Base-by-base conservation (phyloP, 1,140 invertebrate genomes). In the Psilanteris sp. region DNA sequence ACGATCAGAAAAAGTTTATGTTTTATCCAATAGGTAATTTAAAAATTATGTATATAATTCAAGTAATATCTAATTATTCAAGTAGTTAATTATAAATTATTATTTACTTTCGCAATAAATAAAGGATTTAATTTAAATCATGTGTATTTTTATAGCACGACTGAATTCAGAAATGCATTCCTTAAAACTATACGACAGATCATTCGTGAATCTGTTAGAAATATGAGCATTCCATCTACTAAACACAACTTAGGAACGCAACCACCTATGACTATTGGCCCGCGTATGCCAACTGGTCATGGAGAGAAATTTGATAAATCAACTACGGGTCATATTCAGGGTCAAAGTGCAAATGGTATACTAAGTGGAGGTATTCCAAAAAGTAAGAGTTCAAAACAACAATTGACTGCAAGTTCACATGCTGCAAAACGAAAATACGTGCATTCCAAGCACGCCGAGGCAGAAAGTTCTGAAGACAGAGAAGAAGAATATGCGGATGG, bases 131-230 rank as follows among this genome's bases (percentile, higher is more conserved):
- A n/a, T n/a, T n/a, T n/a, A n/a, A n/a, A n/a, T n/a, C n/a, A n/a
- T n/a, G n/a, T n/a, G n/a, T n/a, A n/a, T n/a, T 14, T 10, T 15
- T 18, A 6, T 14, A 97, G 96, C 86, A 97, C 97, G 16, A 93
- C 93, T 44, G 97, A 98, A 84, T 98, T 98, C 86, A 93, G 97
- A 77, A 97, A 97, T 86, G 96, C 96, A 72, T 98, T 98, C 90
- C 91, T 99, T 70, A 97, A 96, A 87, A 98, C 96, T 34, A 98
- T 98, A 76, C 91, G 97, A 43, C 96, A 98, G 89, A 98, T 98
- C 29, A 98, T 98, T 66, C 91, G 97, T 52, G 97, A 98, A 87
- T 96, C 95, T 54, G 96, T 97, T 6, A 91, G 96, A 72, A 97
- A 97, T 81, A 97, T 97, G 96, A 96, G 94, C 80, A 95, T 97